Evolutionary conservation across 23 tunicate genomes (phyloP), one percentile per base, ranked within the genome.

Genomic region (Halocynthia roretzi): DNA sequence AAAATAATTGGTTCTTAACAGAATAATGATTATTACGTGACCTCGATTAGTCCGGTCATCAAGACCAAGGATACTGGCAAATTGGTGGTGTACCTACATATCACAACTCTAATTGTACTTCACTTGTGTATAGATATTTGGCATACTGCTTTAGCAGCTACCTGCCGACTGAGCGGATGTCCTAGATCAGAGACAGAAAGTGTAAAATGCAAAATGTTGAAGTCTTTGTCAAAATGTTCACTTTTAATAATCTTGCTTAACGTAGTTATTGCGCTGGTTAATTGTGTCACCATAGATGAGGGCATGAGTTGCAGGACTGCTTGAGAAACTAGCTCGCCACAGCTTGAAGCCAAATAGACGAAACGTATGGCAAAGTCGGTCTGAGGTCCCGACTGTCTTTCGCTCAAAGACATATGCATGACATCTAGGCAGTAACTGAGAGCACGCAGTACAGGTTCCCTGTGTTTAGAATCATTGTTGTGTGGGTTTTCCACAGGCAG

Each of bases 171-270:
- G 19, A 75, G 77, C 7, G 84, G 77, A 55, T 92, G 75, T 5
- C 92, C 92, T 8, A 92, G 82, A 58, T 92, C 98, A 5, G 75
- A 86, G n/a, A 90, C 87, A 19, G 85, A 86, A 73, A 92, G 83
- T 14, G 78, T 61, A 7, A 92, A 76, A 56, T 82, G 56, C 17
- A 74, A 54, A 53, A 19, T 54, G 56, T 74, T 64, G 31, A 74
- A 74, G 15, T 74, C 78, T 74, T 74, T 56, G 19, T 56, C 78
- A 0, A 74, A 50, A 8, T 54, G 20, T 17, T 19, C 31, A 14
- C 55, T 74, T 74, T 74, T 74, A 9, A 20, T n/a, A 54, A 64
- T 81, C 20, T 80, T 62, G 23, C 81, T 72, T 14, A 77, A 69
- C 8, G 75, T 53, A 8, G 80, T 84, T 8, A 91, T 64, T 50